phyloP scores from a whole-genome alignment of 2,113 vertebrate genomes.

The Tringa solitaria region DNA sequence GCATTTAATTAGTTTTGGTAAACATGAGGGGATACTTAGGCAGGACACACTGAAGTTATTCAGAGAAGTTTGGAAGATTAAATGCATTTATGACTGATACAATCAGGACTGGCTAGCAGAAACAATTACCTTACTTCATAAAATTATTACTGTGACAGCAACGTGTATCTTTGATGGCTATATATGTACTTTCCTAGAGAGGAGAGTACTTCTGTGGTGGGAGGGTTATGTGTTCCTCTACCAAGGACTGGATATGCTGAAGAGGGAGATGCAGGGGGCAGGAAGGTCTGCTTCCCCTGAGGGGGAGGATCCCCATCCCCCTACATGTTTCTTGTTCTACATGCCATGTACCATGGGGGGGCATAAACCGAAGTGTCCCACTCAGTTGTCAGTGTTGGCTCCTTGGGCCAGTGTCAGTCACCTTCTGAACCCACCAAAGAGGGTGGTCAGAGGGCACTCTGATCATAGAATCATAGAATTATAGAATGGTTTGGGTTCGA shows the following conservation, averaged over 20 bases:
- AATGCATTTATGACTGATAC: neutral
- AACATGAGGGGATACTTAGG: neutral
- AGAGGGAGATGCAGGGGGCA: neutral
- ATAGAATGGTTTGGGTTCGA: too few relatives aligned
- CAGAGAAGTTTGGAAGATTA: neutral
- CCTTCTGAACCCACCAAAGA: neutral
- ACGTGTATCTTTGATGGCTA: neutral
- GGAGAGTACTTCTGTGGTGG: neutral
- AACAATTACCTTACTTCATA: neutral
- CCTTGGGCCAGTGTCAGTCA: neutral
- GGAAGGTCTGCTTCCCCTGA: neutral
- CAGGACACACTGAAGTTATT: neutral
- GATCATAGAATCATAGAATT: neutral
- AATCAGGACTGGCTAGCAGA: neutral
- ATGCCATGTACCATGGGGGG: fast-evolving
- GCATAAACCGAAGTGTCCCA: neutral
- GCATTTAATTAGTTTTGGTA: neutral
- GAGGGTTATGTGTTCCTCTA: neutral
- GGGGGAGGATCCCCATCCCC: neutral
- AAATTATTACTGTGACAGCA: neutral
- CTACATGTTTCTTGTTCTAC: neutral
- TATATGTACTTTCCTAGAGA: neutral
- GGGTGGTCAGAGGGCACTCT: neutral
- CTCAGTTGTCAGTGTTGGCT: neutral
- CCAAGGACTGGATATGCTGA: fast-evolving